phyloP scores from a whole-genome alignment of 2,113 vertebrate species.

The Datnioides undecimradiatus region DNA sequence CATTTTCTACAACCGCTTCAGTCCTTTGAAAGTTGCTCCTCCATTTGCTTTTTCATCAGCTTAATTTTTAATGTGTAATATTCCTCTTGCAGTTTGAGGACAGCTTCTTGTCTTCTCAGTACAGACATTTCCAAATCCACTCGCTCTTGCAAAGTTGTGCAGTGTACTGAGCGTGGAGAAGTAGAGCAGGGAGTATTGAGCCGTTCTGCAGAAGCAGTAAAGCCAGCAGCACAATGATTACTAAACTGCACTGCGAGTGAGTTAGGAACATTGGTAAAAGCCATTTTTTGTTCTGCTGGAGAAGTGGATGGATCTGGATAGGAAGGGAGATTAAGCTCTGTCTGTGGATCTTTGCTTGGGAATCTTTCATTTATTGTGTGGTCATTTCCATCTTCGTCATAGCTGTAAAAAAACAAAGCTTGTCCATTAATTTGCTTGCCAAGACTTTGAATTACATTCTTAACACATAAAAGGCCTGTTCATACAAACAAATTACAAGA shows the following conservation, averaged over 20 bases:
- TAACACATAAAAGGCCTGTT: neutral
- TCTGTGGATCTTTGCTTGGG: slow-evolving; percentile 18
- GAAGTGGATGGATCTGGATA: slow-evolving; percentile 4
- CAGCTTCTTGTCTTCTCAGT: slow-evolving; percentile 69
- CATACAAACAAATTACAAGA: neutral
- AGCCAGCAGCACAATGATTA: neutral
- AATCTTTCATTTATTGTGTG: slow-evolving; percentile 12
- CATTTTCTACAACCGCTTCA: neutral
- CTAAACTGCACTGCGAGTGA: slow-evolving; percentile 17
- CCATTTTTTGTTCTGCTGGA: slow-evolving; percentile 33
- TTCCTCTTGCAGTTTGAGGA: slow-evolving; percentile 73
- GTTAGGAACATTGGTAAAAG: slow-evolving; percentile 23
- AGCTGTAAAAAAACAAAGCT: slow-evolving; percentile 33
- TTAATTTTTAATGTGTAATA: slow-evolving; percentile 76
- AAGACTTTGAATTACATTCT: neutral
- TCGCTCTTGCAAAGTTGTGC: slow-evolving; percentile 52
- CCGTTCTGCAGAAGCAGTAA: slow-evolving; percentile 13
- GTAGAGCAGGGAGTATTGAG: slow-evolving; percentile 10
- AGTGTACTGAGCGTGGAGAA: slow-evolving; percentile 12
- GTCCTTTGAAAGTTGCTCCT: slow-evolving; percentile 24
- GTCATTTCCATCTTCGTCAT: slow-evolving; percentile 33
- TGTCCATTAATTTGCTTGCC: neutral
- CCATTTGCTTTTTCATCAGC: slow-evolving; percentile 63
- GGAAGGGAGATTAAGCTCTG: slow-evolving; percentile 11
- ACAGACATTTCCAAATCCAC: slow-evolving; percentile 72